phyloP scores from a whole-genome alignment of 2,888 invertebrate species.

The Acanthosepion esculentum region DNA sequence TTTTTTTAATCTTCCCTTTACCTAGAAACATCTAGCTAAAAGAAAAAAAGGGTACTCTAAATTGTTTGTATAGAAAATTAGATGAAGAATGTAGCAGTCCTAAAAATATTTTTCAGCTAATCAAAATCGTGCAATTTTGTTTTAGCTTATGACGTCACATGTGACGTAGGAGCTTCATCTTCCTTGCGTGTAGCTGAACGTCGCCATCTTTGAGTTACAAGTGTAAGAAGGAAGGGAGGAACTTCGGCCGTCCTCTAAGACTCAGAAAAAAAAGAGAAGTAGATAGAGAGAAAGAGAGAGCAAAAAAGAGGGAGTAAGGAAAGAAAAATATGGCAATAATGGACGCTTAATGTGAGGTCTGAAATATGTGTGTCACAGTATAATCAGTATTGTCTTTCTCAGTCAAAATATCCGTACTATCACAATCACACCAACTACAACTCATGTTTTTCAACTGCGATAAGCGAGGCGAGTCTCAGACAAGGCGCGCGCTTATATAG shows the following conservation, averaged over 20 bases:
- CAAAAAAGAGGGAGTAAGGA: not conserved
- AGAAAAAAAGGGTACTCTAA: not conserved
- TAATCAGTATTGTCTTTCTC: not conserved
- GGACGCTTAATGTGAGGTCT: constrained; percentile 42
- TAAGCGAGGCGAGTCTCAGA: constrained; percentile 35
- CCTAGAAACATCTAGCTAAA: not conserved
- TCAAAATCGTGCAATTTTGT: not conserved
- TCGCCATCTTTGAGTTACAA: constrained; percentile 45
- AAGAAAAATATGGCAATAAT: constrained; percentile 9
- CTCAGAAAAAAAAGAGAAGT: not conserved
- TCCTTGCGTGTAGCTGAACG: constrained; percentile 10
- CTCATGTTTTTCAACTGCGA: constrained; percentile 13
- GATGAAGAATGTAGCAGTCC: not conserved
- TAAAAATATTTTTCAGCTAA: not conserved
- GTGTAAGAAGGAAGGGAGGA: constrained; percentile 39
- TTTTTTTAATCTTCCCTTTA: too few relatives aligned
- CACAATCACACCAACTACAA: not conserved
- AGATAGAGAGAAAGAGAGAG: constrained; percentile 15
- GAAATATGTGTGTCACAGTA: constrained; percentile 39
- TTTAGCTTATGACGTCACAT: not conserved
- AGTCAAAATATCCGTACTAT: constrained; percentile 5
- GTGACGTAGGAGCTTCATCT: not conserved
- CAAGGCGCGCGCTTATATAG: constrained; percentile 33
- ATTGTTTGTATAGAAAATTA: not conserved
- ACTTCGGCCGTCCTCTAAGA: constrained; percentile 41